Percentiles rank a stretch among this genome's conserved stretches.
These are phyloP conservation scores for Scopus umbretta DNA, from an alignment of 2,113 vertebrate genomes.

Conservation along the genomic window DNA sequence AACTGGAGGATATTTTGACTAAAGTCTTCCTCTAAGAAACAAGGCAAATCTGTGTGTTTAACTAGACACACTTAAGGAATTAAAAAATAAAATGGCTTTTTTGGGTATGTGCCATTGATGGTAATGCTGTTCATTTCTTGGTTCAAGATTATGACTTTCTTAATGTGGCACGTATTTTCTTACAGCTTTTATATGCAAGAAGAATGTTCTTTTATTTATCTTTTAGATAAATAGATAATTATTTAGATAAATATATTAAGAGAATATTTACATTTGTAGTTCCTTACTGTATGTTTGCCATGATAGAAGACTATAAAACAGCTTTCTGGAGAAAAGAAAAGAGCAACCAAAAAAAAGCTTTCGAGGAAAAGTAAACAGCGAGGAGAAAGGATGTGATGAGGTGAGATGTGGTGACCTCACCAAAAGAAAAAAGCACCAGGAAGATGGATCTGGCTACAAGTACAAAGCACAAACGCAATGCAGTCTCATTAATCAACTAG, in stretches of 20 bases:
- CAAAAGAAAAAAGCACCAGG: not conserved
- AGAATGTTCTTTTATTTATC: not conserved
- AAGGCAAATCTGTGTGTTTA: not conserved
- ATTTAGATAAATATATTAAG: not conserved
- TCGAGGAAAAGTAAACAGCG: not conserved
- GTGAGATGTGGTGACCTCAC: not conserved
- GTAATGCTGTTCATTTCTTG: not conserved
- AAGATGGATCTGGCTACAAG: not conserved
- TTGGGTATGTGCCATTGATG: not conserved
- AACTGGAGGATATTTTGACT: not conserved
- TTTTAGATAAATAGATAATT: not conserved
- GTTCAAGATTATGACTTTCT: not conserved
- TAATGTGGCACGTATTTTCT: not conserved
- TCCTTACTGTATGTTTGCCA: not conserved
- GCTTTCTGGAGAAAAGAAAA: not conserved
- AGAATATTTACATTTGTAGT: not conserved
- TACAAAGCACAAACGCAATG: not conserved
- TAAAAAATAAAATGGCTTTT: not conserved
- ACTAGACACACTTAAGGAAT: not conserved
- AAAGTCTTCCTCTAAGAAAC: not conserved
- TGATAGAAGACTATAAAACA: conserved; percentile 8
- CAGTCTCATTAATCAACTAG: conserved; percentile 36
- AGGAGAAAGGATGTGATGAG: not conserved
- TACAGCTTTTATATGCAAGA: not conserved
- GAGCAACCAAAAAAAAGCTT: not conserved